These are phyloP conservation scores for Lasioglossum marginatum DNA, from an alignment of 2,888 invertebrate species.

Conservation along the genomic window DNA sequence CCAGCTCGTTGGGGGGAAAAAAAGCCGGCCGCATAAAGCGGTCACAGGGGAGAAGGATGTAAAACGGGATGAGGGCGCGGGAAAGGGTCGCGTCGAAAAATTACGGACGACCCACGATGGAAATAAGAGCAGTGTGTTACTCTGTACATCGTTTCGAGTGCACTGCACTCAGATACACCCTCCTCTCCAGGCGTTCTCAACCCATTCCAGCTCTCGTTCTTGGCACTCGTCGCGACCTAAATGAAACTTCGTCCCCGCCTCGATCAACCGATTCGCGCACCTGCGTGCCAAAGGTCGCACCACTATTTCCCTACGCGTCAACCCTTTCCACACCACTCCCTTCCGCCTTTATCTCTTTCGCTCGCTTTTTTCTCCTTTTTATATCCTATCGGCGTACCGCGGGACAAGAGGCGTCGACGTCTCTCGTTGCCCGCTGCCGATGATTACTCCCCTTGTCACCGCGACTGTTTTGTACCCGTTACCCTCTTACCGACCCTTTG, in stretches of 20 bases:
- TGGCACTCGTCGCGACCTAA: constrained; percentile 70
- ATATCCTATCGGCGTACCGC: not conserved
- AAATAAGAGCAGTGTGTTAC: constrained; percentile 70
- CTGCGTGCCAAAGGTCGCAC: constrained; percentile 53
- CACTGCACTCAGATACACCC: constrained; percentile 69
- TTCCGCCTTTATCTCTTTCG: not conserved
- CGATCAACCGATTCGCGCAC: constrained; percentile 61
- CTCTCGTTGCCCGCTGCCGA: not conserved
- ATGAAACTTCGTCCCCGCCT: constrained; percentile 67
- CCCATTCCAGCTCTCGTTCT: constrained; percentile 54
- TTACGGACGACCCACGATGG: constrained; percentile 58
- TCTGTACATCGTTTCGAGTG: constrained; percentile 67
- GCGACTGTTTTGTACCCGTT: not conserved
- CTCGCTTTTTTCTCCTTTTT: not conserved
- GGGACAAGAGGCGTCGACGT: not conserved
- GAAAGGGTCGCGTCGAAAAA: constrained; percentile 48
- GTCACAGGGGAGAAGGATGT: constrained; percentile 11
- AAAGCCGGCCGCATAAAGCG: constrained; percentile 43
- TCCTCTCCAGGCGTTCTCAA: constrained; percentile 63
- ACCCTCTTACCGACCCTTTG: not conserved
- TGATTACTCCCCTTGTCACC: constrained; percentile 14
- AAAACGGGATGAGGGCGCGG: constrained; percentile 8
- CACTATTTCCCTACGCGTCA: not conserved
- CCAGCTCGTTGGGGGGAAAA: constrained; percentile 3
- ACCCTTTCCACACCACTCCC: not conserved